Conservation (phyloP, 2,113 vertebrate species). For the Hemibagrus wyckioides region DNA sequence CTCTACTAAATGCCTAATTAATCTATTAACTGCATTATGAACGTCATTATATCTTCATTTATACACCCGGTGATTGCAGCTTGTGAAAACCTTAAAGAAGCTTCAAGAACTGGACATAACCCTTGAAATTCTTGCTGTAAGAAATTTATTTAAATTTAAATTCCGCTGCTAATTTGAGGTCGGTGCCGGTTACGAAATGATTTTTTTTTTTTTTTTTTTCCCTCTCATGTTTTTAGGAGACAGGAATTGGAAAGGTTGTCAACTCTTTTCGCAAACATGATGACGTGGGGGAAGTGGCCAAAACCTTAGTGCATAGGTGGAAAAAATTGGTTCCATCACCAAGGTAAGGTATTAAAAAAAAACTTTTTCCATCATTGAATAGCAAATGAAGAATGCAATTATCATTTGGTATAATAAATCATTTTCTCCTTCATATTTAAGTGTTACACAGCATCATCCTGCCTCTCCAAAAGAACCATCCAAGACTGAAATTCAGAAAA, state of each 20-base stretch:
- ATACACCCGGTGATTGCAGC: constrained; percentile 64
- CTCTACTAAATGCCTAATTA: neutral
- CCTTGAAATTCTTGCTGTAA: constrained; percentile 81
- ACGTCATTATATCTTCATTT: neutral
- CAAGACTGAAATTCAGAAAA: constrained; percentile 37
- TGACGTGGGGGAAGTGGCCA: constrained; percentile 76
- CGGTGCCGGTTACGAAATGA: neutral
- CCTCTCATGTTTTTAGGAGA: constrained; percentile 75
- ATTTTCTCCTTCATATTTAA: constrained; percentile 21
- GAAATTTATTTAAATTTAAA: constrained; percentile 54
- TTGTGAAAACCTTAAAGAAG: constrained; percentile 77
- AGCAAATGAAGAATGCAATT: neutral
- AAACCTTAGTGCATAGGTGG: constrained; percentile 75
- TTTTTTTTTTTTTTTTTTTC: no score
- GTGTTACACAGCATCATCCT: neutral
- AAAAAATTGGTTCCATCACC: constrained; percentile 74
- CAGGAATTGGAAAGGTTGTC: constrained; percentile 79
- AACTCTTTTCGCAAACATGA: constrained; percentile 78
- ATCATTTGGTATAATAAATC: neutral
- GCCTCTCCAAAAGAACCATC: constrained; percentile 17
- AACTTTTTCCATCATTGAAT: neutral
- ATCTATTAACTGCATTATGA: neutral
- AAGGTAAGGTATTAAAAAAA: constrained; percentile 60
- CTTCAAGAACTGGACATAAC: constrained; percentile 81
- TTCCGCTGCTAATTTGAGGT: neutral